phyloP scores from a whole-genome alignment of 1,140 invertebrate genomes.

The Eupristina koningsbergeri region DNA sequence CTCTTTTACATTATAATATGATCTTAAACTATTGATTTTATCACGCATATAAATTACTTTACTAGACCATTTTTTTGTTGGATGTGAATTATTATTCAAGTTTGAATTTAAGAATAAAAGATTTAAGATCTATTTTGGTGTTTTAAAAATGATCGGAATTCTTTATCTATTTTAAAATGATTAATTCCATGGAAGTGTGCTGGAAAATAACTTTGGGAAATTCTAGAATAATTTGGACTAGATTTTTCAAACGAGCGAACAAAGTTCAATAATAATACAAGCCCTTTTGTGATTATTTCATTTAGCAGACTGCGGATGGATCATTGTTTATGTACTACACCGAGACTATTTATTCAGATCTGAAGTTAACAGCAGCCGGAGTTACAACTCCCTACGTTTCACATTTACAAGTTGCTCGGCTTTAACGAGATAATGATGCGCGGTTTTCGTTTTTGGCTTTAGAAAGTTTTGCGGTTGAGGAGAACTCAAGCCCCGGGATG shows the following conservation, averaged over 20 bases:
- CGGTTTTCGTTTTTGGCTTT: background rate
- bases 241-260: background rate
- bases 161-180: background rate
- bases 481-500: background rate
- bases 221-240: background rate
- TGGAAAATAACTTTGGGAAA: background rate
- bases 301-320: background rate
- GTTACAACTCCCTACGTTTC: background rate
- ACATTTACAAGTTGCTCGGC: background rate
- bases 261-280: background rate
- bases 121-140: background rate
- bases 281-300: background rate
- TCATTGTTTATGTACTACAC: background rate
- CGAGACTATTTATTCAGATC: background rate
- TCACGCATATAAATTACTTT: no score
- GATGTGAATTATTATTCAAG: background rate
- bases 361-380: background rate
- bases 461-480: no score
- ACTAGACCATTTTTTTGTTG: no score
- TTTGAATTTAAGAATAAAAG: background rate
- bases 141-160: background rate
- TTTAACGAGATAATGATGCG: background rate
- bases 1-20: background rate
- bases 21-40: background rate
- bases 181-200: background rate